Evolutionary conservation across 1,140 invertebrate genomes (phyloP), one percentile per base, ranked within the genome.

Genomic region (Trichonephila clavipes): DNA sequence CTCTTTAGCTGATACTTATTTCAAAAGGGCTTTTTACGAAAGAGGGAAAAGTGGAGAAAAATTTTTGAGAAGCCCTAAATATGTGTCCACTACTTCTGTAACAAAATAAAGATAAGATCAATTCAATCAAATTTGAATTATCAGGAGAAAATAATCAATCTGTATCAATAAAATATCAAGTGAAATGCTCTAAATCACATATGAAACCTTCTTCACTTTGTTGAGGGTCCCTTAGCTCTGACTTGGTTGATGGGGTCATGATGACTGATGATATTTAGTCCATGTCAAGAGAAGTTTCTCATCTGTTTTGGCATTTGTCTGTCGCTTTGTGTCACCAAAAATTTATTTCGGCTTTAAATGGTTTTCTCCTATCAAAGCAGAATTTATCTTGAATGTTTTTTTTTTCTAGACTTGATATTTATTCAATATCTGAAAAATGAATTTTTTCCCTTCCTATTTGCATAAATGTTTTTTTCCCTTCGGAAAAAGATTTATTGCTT

Each of bases 251-350:
- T 66, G 82, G 87, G 61, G 58, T 61, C 82, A 92, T 24, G 44
- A 92, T 92, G 91, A 92, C 91, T 51, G 69, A 92, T 92, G 91
- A 87, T 87, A 86, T 92, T 92, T 69, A 61, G 40, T 19, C 7
- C 62, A 92, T 87, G 91, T 92, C 83, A 61, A 86, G n/a, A 87
- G 91, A 72, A 86, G 28, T 72, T 72, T 62, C 91, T 92, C 91
- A 92, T 92, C 91, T 92, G 91, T 92, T 92, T 92, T 92, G 91
- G 91, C 91, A 92, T 86, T 92, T 92, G 91, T 92, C 91, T 87
- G 83, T 87, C 91, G 91, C 66, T 92, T 87, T 86, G 82, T 77
- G 89, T 90, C 69, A 90, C 89, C 72, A 81, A 77, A 92, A 86
- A 91, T 91, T 91, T 91, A 83, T 91, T 61, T 62, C 90, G 58